Evolutionary conservation across 2,888 invertebrate genomes (phyloP).

Genomic region (Oconnorella tubifera): DNA sequence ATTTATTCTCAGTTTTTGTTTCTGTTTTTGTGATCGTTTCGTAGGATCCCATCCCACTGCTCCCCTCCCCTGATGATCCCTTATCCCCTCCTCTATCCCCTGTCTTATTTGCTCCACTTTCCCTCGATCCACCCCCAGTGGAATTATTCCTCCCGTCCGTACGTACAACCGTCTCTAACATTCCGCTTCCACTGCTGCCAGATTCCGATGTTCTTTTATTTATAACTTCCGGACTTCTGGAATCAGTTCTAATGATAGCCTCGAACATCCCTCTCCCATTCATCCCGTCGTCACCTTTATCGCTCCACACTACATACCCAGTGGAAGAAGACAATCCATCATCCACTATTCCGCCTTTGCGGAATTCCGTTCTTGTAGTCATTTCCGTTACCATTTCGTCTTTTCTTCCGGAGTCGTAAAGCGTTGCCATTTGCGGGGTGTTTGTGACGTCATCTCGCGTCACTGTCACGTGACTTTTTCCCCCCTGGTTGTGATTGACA

Average conservation of each 20-base stretch:
- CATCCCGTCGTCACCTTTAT: constrained; percentile 11
- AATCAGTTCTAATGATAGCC: constrained; percentile 10
- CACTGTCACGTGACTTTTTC: not conserved
- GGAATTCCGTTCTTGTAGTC: not conserved
- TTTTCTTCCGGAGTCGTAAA: not conserved
- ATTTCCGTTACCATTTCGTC: not conserved
- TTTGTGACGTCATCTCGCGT: not conserved
- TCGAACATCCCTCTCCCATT: constrained; percentile 15
- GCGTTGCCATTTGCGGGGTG: not conserved
- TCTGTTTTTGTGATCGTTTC: not conserved
- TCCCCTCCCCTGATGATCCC: constrained; percentile 2
- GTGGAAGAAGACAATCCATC: not conserved
- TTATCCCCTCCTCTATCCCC: constrained; percentile 6
- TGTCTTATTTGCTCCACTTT: too few species aligned
- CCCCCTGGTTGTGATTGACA: not conserved
- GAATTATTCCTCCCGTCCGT: too few species aligned
- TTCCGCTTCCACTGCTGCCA: not conserved
- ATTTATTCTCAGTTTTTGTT: too few species aligned
- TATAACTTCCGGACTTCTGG: too few species aligned
- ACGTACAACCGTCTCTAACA: not conserved
- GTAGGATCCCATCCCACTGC: not conserved
- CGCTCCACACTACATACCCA: not conserved
- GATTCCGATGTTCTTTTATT: too few species aligned
- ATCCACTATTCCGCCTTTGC: not conserved
- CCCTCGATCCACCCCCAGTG: too few species aligned